These are phyloP conservation scores for Hippopotamyrus pictus DNA, from an alignment of 2,797 vertebrate genomes.

Conservation along the genomic window DNA sequence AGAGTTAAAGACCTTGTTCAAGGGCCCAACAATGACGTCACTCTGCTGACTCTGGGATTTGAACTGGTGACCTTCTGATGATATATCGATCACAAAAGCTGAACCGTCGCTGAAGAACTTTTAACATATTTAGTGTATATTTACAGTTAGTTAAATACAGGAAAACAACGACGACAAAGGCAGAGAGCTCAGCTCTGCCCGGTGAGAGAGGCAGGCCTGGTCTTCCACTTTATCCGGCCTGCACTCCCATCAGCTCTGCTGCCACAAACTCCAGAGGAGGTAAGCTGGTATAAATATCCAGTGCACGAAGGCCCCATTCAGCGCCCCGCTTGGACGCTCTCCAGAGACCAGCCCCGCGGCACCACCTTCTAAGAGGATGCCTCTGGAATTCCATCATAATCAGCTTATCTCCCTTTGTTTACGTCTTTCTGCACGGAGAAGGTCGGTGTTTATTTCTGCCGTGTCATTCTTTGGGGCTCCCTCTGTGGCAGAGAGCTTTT, in stretches of 20 bases:
- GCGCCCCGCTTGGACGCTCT: background rate
- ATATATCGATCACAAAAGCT: background rate
- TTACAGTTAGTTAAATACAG: background rate
- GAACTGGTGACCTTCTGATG: background rate
- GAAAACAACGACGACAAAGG: background rate
- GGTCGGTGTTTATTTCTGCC: constrained; percentile 15
- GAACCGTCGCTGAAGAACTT: background rate
- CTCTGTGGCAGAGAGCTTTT: constrained; percentile 13
- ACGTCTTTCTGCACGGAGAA: constrained; percentile 17
- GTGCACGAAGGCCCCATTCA: background rate
- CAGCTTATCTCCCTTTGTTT: constrained; percentile 52
- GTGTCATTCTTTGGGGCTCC: constrained; percentile 20
- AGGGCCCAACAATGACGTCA: background rate
- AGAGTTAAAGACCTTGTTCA: background rate
- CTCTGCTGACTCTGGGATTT: background rate
- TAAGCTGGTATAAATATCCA: constrained; percentile 6
- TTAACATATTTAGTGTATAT: background rate
- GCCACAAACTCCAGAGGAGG: background rate
- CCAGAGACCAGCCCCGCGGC: constrained; percentile 24
- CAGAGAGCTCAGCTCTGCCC: background rate
- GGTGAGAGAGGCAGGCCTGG: background rate
- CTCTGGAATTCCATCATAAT: constrained; percentile 51
- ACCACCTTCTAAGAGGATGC: constrained; percentile 47
- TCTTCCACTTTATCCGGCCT: background rate
- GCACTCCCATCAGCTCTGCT: background rate